Evolutionary conservation across 30 jellyfish, hydroid and myxozoan species (phyloP).

Genomic region (Sanderia malayensis): DNA sequence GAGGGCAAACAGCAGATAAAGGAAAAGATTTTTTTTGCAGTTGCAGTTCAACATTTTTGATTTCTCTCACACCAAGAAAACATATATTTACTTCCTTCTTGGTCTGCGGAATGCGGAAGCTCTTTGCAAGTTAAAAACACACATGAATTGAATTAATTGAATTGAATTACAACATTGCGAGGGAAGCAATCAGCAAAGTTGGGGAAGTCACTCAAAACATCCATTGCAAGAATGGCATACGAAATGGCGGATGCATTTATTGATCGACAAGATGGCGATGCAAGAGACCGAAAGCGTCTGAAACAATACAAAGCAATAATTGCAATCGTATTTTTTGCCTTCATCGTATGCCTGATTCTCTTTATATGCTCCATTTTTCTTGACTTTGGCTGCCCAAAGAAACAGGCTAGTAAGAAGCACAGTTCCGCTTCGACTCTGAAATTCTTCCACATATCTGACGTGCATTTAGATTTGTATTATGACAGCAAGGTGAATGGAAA

Average conservation of each 20-base stretch:
- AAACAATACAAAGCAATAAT: not conserved
- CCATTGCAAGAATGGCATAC: not conserved
- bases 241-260: not conserved
- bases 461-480: slow-evolving; percentile 50
- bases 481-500: slow-evolving; percentile 22
- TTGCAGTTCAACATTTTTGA: too few species aligned
- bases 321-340: not conserved
- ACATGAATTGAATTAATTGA: too few species aligned
- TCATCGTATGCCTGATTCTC: not conserved
- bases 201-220: not conserved
- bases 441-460: slow-evolving; percentile 58
- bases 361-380: slow-evolving; percentile 11
- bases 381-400: slow-evolving; percentile 20
- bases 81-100: too few species aligned
- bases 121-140: too few species aligned
- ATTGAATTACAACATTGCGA: too few species aligned
- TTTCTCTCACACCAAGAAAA: too few species aligned
- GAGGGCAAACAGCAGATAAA: too few species aligned
- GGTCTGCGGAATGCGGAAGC: too few species aligned
- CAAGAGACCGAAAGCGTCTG: not conserved
- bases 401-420: not conserved
- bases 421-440: not conserved
- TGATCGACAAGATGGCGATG: not conserved
- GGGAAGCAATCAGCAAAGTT: too few species aligned
- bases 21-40: too few species aligned